Conservation (phyloP, 2,888 invertebrate species). For the Eurois occulta region DNA sequence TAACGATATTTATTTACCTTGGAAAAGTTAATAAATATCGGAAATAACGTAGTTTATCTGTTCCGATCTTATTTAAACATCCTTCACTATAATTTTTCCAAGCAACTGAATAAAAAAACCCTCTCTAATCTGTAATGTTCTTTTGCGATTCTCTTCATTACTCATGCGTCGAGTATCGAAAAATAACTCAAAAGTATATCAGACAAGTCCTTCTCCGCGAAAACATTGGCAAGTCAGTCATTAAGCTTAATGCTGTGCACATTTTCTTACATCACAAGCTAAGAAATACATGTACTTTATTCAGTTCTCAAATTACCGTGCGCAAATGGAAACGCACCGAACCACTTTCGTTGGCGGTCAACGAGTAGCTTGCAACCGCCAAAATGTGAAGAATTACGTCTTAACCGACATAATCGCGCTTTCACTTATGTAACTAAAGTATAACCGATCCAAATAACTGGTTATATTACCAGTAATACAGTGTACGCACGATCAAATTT, state of each 20-base stretch:
- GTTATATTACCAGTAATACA: constrained; percentile 27
- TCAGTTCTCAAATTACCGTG: constrained; percentile 22
- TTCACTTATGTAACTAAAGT: constrained; percentile 68
- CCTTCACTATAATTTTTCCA: background rate
- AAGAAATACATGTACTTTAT: background rate
- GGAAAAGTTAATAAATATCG: no score
- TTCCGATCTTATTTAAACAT: background rate
- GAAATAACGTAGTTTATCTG: background rate
- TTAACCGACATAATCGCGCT: constrained; percentile 55
- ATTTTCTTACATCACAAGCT: background rate
- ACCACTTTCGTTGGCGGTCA: constrained; percentile 79
- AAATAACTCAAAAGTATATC: background rate
- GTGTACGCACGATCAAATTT: constrained; percentile 18
- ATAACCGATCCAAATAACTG: constrained; percentile 46
- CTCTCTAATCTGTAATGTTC: background rate
- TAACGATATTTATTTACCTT: no score
- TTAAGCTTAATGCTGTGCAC: background rate
- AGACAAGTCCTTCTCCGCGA: background rate
- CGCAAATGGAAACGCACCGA: constrained; percentile 43
- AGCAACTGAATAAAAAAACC: background rate
- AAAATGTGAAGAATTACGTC: constrained; percentile 63
- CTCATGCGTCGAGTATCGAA: background rate
- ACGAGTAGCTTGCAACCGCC: constrained; percentile 67
- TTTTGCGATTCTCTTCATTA: background rate
- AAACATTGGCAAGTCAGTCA: background rate